Evolutionary conservation across 2,888 invertebrate species (phyloP).

Genomic region (Caenorhabditis sinica): DNA sequence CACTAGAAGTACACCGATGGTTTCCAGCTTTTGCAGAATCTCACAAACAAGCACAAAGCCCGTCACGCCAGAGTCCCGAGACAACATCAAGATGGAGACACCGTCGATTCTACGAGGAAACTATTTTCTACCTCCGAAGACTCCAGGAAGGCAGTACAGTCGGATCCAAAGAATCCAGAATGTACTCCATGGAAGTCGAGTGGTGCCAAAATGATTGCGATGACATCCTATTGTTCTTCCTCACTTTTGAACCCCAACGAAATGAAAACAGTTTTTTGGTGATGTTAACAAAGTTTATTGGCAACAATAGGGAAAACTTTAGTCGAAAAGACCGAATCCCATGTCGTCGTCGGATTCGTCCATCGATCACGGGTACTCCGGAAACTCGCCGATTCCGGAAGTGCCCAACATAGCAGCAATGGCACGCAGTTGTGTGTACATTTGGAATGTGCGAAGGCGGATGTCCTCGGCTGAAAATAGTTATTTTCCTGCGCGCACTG

Average conservation of each 20-base stretch:
- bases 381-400: too few species aligned
- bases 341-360: constrained; percentile 86
- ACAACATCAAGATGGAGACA: neutral
- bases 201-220: constrained; percentile 51
- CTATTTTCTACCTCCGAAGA: constrained; percentile 60
- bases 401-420: too few species aligned
- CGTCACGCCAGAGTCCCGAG: constrained; percentile 23
- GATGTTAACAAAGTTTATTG: constrained; percentile 67
- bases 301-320: constrained; percentile 77
- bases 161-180: constrained; percentile 61
- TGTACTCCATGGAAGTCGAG: constrained; percentile 48
- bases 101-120: constrained; percentile 25
- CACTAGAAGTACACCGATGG: neutral
- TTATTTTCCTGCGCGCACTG: too few species aligned
- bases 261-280: too few species aligned
- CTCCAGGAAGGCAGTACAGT: constrained; percentile 52
- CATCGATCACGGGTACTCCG: constrained; percentile 83
- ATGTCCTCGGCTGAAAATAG: too few species aligned
- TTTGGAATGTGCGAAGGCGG: too few species aligned
- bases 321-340: constrained; percentile 87
- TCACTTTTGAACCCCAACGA: constrained; percentile 2
- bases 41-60: constrained; percentile 66
- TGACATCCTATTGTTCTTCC: neutral
- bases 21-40: constrained; percentile 63
- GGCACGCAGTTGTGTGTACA: too few species aligned